phyloP scores from a whole-genome alignment of 2,113 vertebrate species.

The Cochlearius cochlearius region DNA sequence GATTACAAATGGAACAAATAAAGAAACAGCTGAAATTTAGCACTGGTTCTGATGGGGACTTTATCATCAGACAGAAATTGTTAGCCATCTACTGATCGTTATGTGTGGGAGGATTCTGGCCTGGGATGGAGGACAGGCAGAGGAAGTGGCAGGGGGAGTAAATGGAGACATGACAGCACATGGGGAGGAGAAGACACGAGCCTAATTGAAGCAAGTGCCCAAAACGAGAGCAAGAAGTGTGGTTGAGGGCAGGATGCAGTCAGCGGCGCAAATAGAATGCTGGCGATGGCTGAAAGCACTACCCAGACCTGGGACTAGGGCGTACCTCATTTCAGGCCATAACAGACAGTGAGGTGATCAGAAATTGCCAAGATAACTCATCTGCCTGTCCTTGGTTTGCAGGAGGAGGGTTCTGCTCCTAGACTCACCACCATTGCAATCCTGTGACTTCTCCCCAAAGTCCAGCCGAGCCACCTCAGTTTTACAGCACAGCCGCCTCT shows the following conservation, averaged over 20 bases:
- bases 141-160: too few species aligned
- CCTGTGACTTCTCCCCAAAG: not conserved
- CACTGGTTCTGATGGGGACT: not conserved
- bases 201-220: not conserved
- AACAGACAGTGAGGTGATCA: not conserved
- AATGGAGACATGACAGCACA: too few species aligned
- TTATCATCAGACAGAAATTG: not conserved
- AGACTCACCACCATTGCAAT: rapidly evolving
- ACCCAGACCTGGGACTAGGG: not conserved
- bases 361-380: not conserved
- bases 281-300: not conserved
- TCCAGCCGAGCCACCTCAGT: too few species aligned
- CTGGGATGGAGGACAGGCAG: not conserved
- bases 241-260: not conserved
- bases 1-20: not conserved
- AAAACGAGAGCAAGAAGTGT: not conserved
- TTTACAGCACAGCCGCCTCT: not conserved
- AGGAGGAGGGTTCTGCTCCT: not conserved
- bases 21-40: not conserved
- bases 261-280: not conserved
- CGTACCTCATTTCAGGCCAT: not conserved
- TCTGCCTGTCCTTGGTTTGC: not conserved
- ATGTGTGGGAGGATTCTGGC: not conserved
- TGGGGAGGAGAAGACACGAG: not conserved
- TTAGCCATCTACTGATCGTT: not conserved